Evolutionary conservation across 2,113 vertebrate species (phyloP).

Genomic region (Rhinoderma darwinii): DNA sequence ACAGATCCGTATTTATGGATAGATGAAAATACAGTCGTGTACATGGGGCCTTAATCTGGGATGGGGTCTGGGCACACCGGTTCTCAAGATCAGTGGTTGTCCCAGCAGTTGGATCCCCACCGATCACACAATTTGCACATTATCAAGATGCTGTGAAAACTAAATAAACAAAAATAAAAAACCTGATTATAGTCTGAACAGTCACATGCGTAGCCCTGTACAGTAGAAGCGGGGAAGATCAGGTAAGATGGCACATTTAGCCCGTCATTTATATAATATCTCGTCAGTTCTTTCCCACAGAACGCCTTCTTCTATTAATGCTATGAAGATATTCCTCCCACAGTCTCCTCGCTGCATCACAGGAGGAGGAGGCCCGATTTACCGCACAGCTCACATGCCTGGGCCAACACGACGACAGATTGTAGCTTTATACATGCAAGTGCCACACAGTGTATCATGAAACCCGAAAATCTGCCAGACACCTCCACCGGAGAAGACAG

Average conservation of each 20-base stretch:
- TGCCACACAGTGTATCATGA: neutral
- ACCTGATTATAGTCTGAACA: no score
- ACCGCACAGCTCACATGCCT: neutral
- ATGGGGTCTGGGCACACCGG: no score
- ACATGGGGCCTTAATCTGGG: no score
- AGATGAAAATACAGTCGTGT: no score
- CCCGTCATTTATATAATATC: neutral
- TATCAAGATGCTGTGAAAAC: no score
- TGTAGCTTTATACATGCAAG: neutral
- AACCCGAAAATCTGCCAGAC: neutral
- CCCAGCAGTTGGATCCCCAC: no score
- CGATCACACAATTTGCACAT: no score
- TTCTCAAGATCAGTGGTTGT: no score
- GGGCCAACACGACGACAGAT: neutral
- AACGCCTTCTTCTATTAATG: constrained; percentile 31
- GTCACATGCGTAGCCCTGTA: no score
- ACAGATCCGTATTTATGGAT: no score
- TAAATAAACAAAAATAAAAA: no score
- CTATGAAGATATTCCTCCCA: constrained; percentile 32
- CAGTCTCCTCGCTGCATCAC: neutral
- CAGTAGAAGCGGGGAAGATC: no score
- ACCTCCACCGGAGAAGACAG: constrained; percentile 9
- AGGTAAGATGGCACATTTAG: neutral
- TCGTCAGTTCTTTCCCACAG: neutral
- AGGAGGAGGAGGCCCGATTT: constrained; percentile 3